Base-by-base conservation (phyloP, 2,888 invertebrate genomes). In the Trichogramma evanescens region DNA sequence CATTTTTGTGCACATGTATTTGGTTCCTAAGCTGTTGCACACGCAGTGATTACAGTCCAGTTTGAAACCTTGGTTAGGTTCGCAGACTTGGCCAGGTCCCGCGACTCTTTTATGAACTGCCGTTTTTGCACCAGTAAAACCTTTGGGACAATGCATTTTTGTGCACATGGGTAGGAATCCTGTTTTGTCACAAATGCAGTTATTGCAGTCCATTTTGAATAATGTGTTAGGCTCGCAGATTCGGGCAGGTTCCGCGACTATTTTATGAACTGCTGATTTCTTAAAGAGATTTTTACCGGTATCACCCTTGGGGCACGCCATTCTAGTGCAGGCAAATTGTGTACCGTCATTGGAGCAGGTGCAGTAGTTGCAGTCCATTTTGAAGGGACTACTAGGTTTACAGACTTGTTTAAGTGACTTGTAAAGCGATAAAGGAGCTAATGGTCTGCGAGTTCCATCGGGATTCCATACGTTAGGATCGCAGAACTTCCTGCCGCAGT, bases 1-100 rank as follows among this genome's bases (percentile, higher is more conserved):
- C 46, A 46, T 46, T 9, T 46, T 10, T n/a, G 46, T 46, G 9
- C 46, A 46, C 7, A 10, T 5, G 78, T 72, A 82, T 82, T 74
- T 82, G 82, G 72, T 82, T 82, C 76, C 26, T 2, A 26, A 2
- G 26, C 26, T 26, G 26, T 26, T 26, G 41, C 82, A 82, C 41
- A 81, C 79, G 60, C 82, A 82, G 59, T 74, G 78, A 72, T 82
- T 82, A 74, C 82, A 82, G 72, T 82, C 82, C 76, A 80, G 66
- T 4, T 81, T 75, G 71, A 82, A 82, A 71, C 80, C 80, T 56
- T 72, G 71, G 1, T 79, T 78, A 0, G 82, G 80, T 64, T 74
- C 73, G 70, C 26, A 26, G 26, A 26, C 26, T 26, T 26, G 26
- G 26, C 2, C 26, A 26, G 26, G 3, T 26, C 26, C 26, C 26